Evolutionary conservation across 2,888 invertebrate species (phyloP).

Genomic region (Pyrrhosoma nymphula): DNA sequence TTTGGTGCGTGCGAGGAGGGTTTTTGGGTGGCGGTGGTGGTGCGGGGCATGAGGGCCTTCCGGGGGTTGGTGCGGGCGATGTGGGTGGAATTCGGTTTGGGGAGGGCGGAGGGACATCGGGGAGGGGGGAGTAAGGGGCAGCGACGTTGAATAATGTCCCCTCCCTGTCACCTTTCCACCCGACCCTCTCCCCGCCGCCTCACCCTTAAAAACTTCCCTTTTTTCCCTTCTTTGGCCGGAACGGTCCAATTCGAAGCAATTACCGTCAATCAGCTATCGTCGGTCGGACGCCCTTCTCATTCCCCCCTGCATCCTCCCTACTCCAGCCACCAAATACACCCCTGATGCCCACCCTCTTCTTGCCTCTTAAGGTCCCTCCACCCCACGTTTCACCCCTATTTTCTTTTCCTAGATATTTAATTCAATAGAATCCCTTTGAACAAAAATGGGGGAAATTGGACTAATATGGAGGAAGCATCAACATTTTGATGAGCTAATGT

Average conservation of each 20-base stretch:
- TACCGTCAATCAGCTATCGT: conserved; percentile 63
- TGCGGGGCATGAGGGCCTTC: too few species aligned
- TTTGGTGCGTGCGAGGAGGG: neutral
- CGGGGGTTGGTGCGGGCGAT: too few species aligned
- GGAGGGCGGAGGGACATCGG: neutral
- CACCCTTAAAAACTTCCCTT: conserved; percentile 13
- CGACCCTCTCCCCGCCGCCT: neutral
- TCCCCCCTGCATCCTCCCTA: neutral
- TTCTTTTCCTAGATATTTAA: too few species aligned
- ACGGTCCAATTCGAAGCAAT: conserved; percentile 60
- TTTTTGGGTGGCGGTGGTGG: neutral
- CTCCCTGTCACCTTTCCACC: conserved; percentile 17
- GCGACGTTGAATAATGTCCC: conserved; percentile 16
- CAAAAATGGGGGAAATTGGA: too few species aligned
- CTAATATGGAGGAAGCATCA: too few species aligned
- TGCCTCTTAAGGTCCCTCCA: too few species aligned
- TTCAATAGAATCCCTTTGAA: too few species aligned
- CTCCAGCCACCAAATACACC: too few species aligned
- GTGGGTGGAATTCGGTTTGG: neutral
- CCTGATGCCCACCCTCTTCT: neutral
- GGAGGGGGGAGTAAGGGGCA: neutral
- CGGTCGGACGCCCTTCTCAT: conserved; percentile 31
- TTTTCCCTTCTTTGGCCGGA: conserved; percentile 38
- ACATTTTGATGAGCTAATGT: too few species aligned
- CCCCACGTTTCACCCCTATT: too few species aligned